Conservation (phyloP, 2,797 vertebrate genomes). For the Mionectes olivaceus region DNA sequence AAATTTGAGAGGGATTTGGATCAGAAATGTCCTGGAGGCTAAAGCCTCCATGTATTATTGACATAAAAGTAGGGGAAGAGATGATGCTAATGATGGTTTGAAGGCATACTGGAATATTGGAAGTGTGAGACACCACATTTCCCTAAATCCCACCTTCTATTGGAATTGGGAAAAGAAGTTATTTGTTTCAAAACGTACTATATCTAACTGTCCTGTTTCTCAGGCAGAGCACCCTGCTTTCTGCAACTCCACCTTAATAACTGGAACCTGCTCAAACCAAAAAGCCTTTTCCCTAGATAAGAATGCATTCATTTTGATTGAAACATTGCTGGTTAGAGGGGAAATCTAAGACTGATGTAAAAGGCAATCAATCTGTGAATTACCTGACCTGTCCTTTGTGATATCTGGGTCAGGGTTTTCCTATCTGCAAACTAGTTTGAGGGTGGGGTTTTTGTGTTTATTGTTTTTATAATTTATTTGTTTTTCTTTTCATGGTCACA, state of each 20-base stretch:
- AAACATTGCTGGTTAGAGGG: neutral
- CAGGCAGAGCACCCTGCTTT: neutral
- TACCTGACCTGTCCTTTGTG: fast-evolving
- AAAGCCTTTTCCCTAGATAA: neutral
- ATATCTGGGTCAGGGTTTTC: neutral
- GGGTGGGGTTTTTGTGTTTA: neutral
- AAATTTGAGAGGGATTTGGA: neutral
- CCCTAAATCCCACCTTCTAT: neutral
- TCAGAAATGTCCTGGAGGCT: neutral
- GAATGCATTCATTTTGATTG: neutral
- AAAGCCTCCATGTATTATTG: neutral
- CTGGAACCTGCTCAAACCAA: neutral
- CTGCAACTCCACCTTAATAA: neutral
- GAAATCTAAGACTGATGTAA: neutral
- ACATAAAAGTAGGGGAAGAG: neutral
- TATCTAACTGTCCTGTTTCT: neutral
- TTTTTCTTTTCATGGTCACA: neutral
- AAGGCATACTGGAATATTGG: neutral
- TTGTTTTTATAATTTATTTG: fast-evolving
- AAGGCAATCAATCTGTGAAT: neutral
- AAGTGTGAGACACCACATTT: neutral
- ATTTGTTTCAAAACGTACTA: neutral
- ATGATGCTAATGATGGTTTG: neutral
- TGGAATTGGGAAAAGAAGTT: neutral
- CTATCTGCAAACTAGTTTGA: neutral